Conservation (phyloP, 2,888 invertebrate species). For the Drosophila recens region DNA sequence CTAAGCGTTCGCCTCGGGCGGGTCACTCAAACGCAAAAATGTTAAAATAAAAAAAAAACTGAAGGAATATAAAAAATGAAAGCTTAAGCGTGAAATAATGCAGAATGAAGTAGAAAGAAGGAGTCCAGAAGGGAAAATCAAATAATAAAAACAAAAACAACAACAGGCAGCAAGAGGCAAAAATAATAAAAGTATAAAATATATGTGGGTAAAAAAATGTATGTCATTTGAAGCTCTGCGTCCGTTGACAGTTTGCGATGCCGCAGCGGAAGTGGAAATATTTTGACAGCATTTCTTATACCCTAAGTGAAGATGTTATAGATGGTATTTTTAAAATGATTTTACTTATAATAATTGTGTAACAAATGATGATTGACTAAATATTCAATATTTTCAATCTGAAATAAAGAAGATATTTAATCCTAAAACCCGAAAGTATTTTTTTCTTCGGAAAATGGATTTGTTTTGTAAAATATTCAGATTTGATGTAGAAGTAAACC, state of each 20-base stretch:
- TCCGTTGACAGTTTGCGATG: conserved; percentile 53
- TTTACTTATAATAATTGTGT: too few species aligned
- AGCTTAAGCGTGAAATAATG: conserved; percentile 63
- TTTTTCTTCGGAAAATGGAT: neutral
- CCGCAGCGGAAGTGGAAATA: conserved; percentile 69
- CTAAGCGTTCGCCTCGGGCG: conserved; percentile 47
- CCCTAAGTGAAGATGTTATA: neutral
- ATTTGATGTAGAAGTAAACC: too few species aligned
- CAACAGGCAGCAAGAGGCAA: conserved; percentile 24
- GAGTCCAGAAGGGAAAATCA: conserved; percentile 10
- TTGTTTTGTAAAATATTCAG: too few species aligned
- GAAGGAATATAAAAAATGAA: conserved; percentile 40
- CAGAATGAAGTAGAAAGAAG: conserved; percentile 4
- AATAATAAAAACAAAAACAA: conserved; percentile 38
- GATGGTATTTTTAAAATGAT: neutral
- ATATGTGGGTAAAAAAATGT: conserved; percentile 58
- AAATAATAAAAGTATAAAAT: conserved; percentile 48
- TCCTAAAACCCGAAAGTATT: neutral
- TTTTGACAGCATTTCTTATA: conserved; percentile 63
- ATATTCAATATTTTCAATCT: neutral
- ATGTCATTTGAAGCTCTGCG: conserved; percentile 55
- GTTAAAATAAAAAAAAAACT: conserved; percentile 19
- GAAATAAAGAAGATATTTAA: neutral
- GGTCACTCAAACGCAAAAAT: conserved; percentile 45
- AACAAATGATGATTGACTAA: too few species aligned